Percentiles rank a stretch among this genome's conserved stretches.
Conservation (phyloP, 1,140 invertebrate genomes). For the Drosophila nikananu region DNA sequence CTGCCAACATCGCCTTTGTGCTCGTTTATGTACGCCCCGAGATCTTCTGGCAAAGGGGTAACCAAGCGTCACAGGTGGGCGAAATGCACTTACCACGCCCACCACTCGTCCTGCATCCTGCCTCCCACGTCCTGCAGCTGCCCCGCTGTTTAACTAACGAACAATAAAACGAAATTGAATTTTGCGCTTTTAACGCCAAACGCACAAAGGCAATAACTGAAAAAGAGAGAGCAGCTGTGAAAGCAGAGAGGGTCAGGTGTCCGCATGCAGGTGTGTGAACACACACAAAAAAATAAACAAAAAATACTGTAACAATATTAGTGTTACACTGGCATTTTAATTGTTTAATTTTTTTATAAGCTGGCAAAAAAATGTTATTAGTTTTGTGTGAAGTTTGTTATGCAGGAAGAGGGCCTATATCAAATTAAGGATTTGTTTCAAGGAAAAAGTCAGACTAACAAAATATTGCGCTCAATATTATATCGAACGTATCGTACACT, state of each 20-base stretch:
- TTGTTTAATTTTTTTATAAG: neutral
- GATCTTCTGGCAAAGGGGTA: constrained; percentile 33
- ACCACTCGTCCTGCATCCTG: neutral
- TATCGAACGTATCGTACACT: too few species aligned
- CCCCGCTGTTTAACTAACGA: constrained; percentile 75
- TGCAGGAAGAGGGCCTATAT: too few species aligned
- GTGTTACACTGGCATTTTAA: neutral
- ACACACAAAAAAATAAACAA: neutral
- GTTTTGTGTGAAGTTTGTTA: too few species aligned
- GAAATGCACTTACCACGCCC: constrained; percentile 72
- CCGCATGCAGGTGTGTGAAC: constrained; percentile 36
- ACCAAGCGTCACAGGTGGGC: constrained; percentile 73
- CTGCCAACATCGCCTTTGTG: constrained; percentile 24
- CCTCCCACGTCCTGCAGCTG: neutral
- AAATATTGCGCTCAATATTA: too few species aligned
- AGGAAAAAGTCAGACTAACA: too few species aligned
- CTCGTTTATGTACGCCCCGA: constrained; percentile 44
- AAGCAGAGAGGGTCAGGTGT: neutral
- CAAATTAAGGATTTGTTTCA: too few species aligned
- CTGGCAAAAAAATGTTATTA: too few species aligned
- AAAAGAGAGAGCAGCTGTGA: constrained; percentile 16
- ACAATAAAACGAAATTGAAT: constrained; percentile 84
- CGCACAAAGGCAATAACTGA: constrained; percentile 68
- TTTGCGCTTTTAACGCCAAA: constrained; percentile 81
- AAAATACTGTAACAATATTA: neutral